Evolutionary conservation across 2,888 invertebrate species (phyloP).

Genomic region (Heliconius aoede): DNA sequence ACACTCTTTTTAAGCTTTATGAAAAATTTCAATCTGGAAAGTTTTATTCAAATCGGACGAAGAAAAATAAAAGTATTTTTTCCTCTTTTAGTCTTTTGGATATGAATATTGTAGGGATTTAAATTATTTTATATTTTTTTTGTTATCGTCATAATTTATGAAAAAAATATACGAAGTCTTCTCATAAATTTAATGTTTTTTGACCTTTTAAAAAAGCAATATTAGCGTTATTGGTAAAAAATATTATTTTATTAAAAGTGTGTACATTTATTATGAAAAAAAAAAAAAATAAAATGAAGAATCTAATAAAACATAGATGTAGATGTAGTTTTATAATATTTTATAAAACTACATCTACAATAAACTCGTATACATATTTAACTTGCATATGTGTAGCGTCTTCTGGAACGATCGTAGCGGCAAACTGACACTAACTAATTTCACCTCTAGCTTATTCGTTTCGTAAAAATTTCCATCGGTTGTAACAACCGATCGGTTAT

Average conservation of each 20-base stretch:
- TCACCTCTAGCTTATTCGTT: not conserved
- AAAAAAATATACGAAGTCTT: not conserved
- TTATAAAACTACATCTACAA: not conserved
- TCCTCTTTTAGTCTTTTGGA: not conserved
- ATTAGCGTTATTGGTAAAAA: not conserved
- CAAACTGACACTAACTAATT: not conserved
- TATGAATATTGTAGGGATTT: constrained; percentile 3
- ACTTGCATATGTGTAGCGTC: not conserved
- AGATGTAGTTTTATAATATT: too few relatives aligned
- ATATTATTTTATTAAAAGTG: not conserved
- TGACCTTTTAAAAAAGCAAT: not conserved
- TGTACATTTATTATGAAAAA: not conserved
- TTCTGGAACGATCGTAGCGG: not conserved
- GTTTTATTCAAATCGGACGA: constrained; percentile 17
- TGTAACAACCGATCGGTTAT: not conserved
- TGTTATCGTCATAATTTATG: not conserved
- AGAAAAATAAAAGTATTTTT: constrained; percentile 16
- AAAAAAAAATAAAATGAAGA: not conserved
- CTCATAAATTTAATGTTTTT: not conserved
- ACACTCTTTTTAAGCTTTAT: constrained; percentile 18
- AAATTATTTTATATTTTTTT: too few relatives aligned
- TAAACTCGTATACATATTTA: not conserved
- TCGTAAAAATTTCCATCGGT: constrained; percentile 3
- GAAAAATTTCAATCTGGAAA: constrained; percentile 5
- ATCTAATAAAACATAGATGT: too few relatives aligned